Base-by-base conservation (phyloP, 2,797 vertebrate genomes). In the Cephalopachus bancanus region DNA sequence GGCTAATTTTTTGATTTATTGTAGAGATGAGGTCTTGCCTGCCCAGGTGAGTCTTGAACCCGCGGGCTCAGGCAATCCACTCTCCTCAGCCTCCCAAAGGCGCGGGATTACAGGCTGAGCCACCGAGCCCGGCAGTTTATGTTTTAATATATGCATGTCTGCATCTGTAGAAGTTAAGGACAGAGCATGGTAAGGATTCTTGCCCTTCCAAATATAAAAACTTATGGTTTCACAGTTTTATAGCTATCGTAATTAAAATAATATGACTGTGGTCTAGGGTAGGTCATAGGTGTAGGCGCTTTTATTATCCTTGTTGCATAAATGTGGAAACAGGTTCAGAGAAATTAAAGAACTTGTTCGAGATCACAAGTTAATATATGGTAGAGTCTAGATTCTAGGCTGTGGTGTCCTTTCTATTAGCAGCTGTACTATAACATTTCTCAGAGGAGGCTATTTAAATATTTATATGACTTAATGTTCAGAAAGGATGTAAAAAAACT, bases 131-230 rank as follows among this genome's bases (percentile, higher is more conserved):
- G 37, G 37, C 37, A 37, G 37, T 37, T 37, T 37, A n/a, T n/a
- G 30, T 62, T 76, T 89, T 83, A 78, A 28, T 51, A 57, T 74
- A 49, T 85, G 30, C 81, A 7, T 83, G 8, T 4, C n/a, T 79
- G 11, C 55, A 74, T 87, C 94, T 93, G 22, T 72, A 85, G 49
- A 78, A 78, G 33, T n/a, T 65, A 91, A 85, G 9, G 20, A 81
- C 33, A 89, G 30, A 83, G 12, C 16, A 84, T 67, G 1, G 28
- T 85, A 69, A 37, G 44, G 51, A 28, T 75, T 15, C 1, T 84
- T 74, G 30, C 15, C 30, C 26, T 79, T 91, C 64, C 28, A 78
- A 10, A 59, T 92, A 57, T 65, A 59, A 83, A 80, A 76, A 53
- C 7, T 84, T 51, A 19, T 2, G 26, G n/a, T 84, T 83, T 87